These are phyloP conservation scores for Batillaria attramentaria DNA, from an alignment of 1,140 invertebrate species.

Conservation along the genomic window DNA sequence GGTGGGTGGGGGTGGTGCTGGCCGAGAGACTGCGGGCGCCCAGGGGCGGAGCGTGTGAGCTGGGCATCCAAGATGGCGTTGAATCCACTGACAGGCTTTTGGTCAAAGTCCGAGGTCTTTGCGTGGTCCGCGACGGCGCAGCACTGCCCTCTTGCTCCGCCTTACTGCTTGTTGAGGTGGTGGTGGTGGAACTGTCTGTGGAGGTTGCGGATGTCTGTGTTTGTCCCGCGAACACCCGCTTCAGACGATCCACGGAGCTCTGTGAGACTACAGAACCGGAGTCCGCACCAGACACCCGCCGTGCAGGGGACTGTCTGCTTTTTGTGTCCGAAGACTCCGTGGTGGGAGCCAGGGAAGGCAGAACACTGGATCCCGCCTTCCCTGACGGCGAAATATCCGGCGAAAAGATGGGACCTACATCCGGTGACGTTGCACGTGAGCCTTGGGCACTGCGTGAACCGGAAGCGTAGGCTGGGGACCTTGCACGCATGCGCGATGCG, in stretches of 20 bases:
- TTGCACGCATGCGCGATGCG: not conserved
- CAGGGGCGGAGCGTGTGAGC: not conserved
- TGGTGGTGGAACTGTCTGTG: not conserved
- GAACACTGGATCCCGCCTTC: too few species aligned
- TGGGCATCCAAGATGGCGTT: not conserved
- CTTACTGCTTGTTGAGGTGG: not conserved
- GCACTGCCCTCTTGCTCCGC: not conserved
- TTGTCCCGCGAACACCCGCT: too few species aligned
- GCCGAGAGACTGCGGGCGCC: slow-evolving; percentile 14
- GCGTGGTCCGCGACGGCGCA: not conserved
- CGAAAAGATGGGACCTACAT: slow-evolving; percentile 33
- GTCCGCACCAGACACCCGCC: too few species aligned
- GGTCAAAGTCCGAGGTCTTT: slow-evolving; percentile 36
- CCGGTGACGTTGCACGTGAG: slow-evolving; percentile 44
- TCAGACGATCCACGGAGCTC: too few species aligned
- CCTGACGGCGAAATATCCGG: slow-evolving; percentile 23
- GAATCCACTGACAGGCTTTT: slow-evolving; percentile 51
- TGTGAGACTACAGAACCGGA: too few species aligned
- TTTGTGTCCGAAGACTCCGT: too few species aligned
- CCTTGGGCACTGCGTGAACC: slow-evolving; percentile 41
- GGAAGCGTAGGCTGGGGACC: slow-evolving; percentile 39
- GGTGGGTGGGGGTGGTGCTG: slow-evolving; percentile 37
- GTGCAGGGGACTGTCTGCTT: too few species aligned
- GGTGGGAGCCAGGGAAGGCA: too few species aligned
- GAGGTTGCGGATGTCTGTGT: not conserved